phyloP scores from a whole-genome alignment of 2,888 invertebrate genomes.

The Tinea semifulvella region DNA sequence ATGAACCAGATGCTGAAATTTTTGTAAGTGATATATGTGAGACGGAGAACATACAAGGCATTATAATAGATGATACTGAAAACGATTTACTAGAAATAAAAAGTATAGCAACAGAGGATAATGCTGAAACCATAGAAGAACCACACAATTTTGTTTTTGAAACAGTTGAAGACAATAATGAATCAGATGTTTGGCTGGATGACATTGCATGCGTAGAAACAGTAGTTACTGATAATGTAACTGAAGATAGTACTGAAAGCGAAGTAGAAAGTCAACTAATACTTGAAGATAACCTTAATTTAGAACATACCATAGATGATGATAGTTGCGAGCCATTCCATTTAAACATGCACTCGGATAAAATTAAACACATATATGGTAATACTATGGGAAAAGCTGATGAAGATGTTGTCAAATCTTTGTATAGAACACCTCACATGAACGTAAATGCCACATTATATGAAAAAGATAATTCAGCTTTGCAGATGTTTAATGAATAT shows the following conservation, averaged over 20 bases:
- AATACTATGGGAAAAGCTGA: slow-evolving; percentile 39
- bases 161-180: slow-evolving; percentile 5
- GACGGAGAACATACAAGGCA: slow-evolving; percentile 5
- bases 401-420: slow-evolving; percentile 40
- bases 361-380: slow-evolving; percentile 40
- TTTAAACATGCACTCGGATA: slow-evolving; percentile 28
- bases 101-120: neutral
- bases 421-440: slow-evolving; percentile 48
- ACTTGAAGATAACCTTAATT: neutral
- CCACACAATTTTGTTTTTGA: neutral
- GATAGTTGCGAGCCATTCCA: neutral
- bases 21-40: slow-evolving; percentile 7
- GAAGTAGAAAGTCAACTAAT: neutral
- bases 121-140: slow-evolving; percentile 2
- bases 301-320: neutral
- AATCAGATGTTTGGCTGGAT: slow-evolving; percentile 49
- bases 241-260: slow-evolving; percentile 32
- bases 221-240: slow-evolving; percentile 50
- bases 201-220: slow-evolving; percentile 57
- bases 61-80: neutral
- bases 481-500: neutral
- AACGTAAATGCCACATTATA: slow-evolving; percentile 42
- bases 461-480: slow-evolving; percentile 21
- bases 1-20: slow-evolving; percentile 17
- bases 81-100: slow-evolving; percentile 23